Conservation (phyloP, 2,797 vertebrate species). For the Enoplosus armatus region DNA sequence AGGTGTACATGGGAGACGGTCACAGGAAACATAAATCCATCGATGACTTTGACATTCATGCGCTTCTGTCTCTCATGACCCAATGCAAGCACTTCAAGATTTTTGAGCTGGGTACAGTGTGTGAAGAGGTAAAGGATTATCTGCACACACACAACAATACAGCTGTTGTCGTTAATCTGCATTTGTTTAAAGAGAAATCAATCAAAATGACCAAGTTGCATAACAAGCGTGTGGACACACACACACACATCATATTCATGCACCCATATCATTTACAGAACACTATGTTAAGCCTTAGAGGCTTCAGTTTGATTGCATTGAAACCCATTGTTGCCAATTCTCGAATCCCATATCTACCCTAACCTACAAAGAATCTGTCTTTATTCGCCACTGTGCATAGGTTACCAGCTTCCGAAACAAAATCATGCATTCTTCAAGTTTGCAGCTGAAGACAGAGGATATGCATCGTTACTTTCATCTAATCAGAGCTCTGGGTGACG, state of each 20-base stretch:
- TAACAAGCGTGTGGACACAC: too few species aligned
- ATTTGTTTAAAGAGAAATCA: too few species aligned
- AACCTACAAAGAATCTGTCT: background rate
- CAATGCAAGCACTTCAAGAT: background rate
- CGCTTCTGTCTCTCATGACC: background rate
- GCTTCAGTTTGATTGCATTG: background rate
- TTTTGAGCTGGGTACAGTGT: background rate
- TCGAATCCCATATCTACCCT: background rate
- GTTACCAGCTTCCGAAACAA: background rate
- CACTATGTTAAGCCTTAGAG: constrained; percentile 52
- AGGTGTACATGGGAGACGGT: background rate
- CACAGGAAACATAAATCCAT: background rate
- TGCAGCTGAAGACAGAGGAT: background rate
- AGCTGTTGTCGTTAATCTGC: background rate
- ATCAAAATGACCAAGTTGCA: too few species aligned
- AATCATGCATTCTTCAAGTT: background rate
- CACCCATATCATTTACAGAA: constrained; percentile 62
- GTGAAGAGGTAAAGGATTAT: background rate
- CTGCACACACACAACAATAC: background rate
- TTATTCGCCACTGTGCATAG: background rate
- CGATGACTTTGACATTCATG: background rate
- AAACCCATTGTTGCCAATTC: too few species aligned
- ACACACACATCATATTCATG: constrained; percentile 12
- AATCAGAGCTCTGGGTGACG: background rate
- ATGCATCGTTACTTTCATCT: accelerated